A percentile compares a stretch with the other conserved stretches of the same genome.
These are phyloP conservation scores for Knipowitschia caucasica DNA, from an alignment of 2,797 vertebrate genomes.

Conservation along the genomic window DNA sequence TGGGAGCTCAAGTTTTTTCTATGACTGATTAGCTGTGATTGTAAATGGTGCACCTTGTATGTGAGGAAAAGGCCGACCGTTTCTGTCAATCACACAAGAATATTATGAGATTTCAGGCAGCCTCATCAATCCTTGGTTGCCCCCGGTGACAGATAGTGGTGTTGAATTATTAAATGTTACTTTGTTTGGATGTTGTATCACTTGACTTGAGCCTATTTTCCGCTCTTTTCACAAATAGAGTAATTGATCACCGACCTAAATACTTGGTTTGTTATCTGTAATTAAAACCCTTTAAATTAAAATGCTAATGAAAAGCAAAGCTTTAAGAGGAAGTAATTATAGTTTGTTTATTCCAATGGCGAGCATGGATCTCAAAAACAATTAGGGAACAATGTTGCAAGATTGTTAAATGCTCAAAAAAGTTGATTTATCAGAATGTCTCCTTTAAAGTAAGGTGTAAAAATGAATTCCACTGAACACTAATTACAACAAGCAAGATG, in stretches of 20 bases:
- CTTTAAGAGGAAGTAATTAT: neutral
- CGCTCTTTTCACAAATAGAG: constrained; percentile 8
- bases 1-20: no score
- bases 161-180: constrained; percentile 17
- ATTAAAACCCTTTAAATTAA: constrained; percentile 47
- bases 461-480: neutral
- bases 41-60: no score
- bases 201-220: constrained; percentile 15
- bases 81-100: constrained; percentile 45
- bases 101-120: constrained; percentile 46
- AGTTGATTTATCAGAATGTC: no score
- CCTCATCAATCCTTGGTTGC: constrained; percentile 40
- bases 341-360: neutral
- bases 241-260: constrained; percentile 12
- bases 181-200: constrained; percentile 25
- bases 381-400: no score
- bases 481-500: neutral
- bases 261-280: constrained; percentile 29
- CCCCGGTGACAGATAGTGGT: constrained; percentile 26
- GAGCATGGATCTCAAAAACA: no score
- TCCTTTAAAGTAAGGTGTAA: no score
- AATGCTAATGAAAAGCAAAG: constrained; percentile 42
- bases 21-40: no score
- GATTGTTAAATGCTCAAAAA: no score
- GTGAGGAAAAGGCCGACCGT: no score